Evolutionary conservation across 2,113 vertebrate species (phyloP).

Genomic region (Rhodinocichla rosea): DNA sequence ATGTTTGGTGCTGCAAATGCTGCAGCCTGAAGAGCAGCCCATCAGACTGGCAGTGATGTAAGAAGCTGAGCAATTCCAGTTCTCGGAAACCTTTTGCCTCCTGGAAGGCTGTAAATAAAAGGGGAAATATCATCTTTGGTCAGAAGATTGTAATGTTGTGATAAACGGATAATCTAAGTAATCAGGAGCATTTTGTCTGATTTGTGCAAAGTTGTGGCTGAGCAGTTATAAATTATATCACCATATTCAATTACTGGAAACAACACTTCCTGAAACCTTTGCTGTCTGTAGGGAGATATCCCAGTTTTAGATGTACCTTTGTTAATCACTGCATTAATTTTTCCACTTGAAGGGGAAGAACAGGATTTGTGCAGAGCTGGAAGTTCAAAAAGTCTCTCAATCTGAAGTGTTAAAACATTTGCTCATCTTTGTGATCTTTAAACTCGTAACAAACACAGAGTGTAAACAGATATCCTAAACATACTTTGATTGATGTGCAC

Average conservation of each 20-base stretch:
- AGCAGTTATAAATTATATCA: constrained; percentile 43
- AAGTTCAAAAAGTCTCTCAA: constrained; percentile 28
- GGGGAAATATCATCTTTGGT: neutral
- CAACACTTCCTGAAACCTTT: constrained; percentile 37
- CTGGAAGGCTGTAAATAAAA: neutral
- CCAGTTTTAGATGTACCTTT: constrained; percentile 1
- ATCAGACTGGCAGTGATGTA: neutral
- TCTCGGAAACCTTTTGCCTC: neutral
- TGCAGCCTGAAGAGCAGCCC: neutral
- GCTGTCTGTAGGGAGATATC: neutral
- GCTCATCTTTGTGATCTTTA: neutral
- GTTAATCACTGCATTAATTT: neutral
- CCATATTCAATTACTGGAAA: constrained; percentile 59
- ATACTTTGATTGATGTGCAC: neutral
- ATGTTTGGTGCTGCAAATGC: neutral
- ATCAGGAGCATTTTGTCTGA: constrained; percentile 3
- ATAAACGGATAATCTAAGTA: constrained; percentile 34
- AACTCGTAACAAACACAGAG: neutral
- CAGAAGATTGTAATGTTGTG: neutral
- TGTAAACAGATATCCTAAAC: neutral
- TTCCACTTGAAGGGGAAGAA: constrained; percentile 16
- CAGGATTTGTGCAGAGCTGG: neutral
- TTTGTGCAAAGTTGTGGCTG: constrained; percentile 24
- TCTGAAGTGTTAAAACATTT: neutral
- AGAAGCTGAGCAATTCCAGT: neutral